Evolutionary conservation across 2,113 vertebrate species (phyloP).

Genomic region (Aldabrachelys gigantea): DNA sequence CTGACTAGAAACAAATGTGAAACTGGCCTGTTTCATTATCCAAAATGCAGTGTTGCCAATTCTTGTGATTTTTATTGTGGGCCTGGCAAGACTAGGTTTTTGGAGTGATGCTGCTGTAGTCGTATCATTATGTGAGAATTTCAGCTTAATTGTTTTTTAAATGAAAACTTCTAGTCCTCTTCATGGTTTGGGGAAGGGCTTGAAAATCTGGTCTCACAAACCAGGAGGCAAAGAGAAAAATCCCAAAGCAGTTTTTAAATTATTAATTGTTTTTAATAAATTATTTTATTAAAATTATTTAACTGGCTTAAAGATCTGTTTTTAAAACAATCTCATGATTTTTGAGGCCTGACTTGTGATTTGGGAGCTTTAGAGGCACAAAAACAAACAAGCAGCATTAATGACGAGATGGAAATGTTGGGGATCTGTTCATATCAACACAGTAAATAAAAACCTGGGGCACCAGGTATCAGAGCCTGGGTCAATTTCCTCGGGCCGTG

Average conservation of each 20-base stretch:
- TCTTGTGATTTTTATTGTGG: background rate
- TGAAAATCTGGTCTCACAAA: background rate
- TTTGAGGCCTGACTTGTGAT: background rate
- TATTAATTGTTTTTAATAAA: too few species aligned
- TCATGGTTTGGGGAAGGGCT: background rate
- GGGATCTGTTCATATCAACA: background rate
- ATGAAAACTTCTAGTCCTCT: background rate
- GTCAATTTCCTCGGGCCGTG: background rate
- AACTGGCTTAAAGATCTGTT: too few species aligned
- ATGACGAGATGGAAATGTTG: background rate
- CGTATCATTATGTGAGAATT: background rate
- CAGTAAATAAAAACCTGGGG: background rate
- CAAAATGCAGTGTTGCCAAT: background rate
- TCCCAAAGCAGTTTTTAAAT: background rate
- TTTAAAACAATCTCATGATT: background rate
- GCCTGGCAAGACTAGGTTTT: background rate
- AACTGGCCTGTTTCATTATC: too few species aligned
- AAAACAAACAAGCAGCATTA: background rate
- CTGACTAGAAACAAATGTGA: background rate
- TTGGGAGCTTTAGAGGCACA: background rate
- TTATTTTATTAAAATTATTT: too few species aligned
- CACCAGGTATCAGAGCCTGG: background rate
- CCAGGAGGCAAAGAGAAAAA: background rate
- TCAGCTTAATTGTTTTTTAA: background rate
- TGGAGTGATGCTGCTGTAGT: background rate